phyloP scores from a whole-genome alignment of 2,888 invertebrate species.

The Aleiodes testaceus region DNA sequence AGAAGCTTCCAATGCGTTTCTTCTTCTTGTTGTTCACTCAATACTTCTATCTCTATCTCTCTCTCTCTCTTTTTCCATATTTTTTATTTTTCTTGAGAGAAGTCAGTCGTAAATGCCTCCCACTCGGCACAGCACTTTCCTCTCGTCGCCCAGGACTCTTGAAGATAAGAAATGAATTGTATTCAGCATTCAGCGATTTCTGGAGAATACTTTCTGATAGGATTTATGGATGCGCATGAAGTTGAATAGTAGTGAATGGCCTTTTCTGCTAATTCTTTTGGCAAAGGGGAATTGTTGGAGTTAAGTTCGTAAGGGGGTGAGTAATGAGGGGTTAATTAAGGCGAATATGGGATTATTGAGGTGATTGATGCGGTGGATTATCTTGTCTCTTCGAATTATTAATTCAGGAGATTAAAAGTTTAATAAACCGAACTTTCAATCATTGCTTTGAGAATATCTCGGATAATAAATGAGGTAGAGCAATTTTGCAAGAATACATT shows the following conservation, averaged over 20 bases:
- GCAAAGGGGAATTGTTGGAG: constrained; percentile 37
- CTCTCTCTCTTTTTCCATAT: background rate
- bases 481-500: too few relatives aligned
- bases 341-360: background rate
- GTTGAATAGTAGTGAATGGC: constrained; percentile 42
- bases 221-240: constrained; percentile 44
- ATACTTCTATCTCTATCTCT: background rate
- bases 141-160: constrained; percentile 30
- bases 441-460: too few relatives aligned
- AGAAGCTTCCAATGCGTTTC: constrained; percentile 47
- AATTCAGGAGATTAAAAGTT: too few relatives aligned
- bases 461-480: too few relatives aligned
- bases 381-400: too few relatives aligned
- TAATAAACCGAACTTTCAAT: too few relatives aligned
- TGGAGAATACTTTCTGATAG: constrained; percentile 25
- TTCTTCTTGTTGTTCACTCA: constrained; percentile 41
- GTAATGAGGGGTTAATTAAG: background rate
- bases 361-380: too few relatives aligned
- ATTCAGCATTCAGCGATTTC: constrained; percentile 52
- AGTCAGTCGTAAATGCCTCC: constrained; percentile 17
- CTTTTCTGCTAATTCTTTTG: background rate
- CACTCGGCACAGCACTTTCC: background rate
- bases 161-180: constrained; percentile 51
- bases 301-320: background rate
- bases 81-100: background rate